These are phyloP conservation scores for Teleopsis dalmanni DNA, from an alignment of 1,140 invertebrate genomes.

Conservation along the genomic window DNA sequence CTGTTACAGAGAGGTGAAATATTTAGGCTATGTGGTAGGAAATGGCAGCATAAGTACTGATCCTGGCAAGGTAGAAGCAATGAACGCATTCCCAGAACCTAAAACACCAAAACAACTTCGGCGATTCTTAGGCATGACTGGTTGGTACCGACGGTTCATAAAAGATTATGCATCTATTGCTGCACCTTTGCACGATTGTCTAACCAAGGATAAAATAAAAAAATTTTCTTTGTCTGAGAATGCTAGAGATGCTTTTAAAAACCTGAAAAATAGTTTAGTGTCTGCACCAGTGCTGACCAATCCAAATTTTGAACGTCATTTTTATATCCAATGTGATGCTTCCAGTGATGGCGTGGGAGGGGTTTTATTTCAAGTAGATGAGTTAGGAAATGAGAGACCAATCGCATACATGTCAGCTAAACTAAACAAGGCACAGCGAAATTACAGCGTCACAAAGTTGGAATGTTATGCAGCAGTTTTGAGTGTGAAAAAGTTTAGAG, in stretches of 20 bases:
- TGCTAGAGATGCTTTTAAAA: conserved; percentile 30
- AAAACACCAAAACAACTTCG: conserved; percentile 32
- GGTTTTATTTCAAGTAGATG: conserved; percentile 29
- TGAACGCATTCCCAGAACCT: conserved; percentile 4
- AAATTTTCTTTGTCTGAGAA: conserved; percentile 21
- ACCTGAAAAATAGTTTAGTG: conserved; percentile 23
- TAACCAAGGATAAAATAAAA: conserved; percentile 4
- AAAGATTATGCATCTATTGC: conserved; percentile 25
- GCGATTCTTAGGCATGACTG: conserved; percentile 44
- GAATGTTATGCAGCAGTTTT: too few species aligned
- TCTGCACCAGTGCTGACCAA: conserved; percentile 30
- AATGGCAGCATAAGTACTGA: conserved; percentile 37
- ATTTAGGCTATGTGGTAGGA: conserved; percentile 7
- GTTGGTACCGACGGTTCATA: conserved; percentile 39
- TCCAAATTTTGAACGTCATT: conserved; percentile 32
- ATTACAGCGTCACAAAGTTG: conserved; percentile 18
- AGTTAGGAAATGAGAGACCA: conserved; percentile 17
- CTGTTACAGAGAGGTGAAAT: conserved; percentile 22
- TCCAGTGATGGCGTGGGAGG: conserved; percentile 30
- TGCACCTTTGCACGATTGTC: conserved; percentile 16
- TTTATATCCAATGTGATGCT: conserved; percentile 39
- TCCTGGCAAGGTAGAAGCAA: conserved; percentile 23
- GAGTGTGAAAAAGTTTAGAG: conserved; percentile 45
- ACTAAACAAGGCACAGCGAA: conserved; percentile 9
- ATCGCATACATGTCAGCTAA: conserved; percentile 34